Evolutionary conservation across 2,113 vertebrate genomes (phyloP).

Genomic region (Pseudopodoces humilis): DNA sequence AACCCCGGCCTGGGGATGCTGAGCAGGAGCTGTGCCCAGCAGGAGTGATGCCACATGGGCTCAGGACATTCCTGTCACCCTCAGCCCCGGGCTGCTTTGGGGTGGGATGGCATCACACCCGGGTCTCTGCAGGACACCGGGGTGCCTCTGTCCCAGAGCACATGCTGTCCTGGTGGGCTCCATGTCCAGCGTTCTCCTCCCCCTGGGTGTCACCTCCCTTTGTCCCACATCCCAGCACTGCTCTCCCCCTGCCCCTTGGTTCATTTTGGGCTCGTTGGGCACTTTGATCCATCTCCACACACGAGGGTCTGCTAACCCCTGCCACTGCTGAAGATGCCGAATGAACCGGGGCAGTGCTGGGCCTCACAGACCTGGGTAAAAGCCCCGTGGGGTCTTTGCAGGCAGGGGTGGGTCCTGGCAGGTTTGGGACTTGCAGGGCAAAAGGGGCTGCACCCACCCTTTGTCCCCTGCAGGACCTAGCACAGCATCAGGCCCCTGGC

Average conservation of each 20-base stretch:
- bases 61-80: background rate
- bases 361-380: fast-evolving
- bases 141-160: no score
- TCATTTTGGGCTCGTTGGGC: background rate
- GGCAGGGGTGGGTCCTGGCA: background rate
- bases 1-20: background rate
- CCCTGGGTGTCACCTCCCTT: background rate
- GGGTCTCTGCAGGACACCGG: background rate
- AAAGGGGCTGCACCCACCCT: background rate
- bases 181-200: background rate
- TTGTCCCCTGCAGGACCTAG: background rate
- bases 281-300: no score
- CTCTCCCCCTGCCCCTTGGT: background rate
- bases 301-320: fast-evolving
- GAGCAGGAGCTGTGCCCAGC: background rate
- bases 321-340: fast-evolving
- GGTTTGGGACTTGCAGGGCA: background rate
- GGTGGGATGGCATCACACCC: fast-evolving
- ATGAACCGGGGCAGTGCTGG: background rate
- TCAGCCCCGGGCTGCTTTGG: background rate
- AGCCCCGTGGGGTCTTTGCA: background rate
- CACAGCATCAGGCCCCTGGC: fast-evolving
- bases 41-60: background rate
- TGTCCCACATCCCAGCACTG: background rate
- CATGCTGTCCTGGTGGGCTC: background rate